Conservation (phyloP, 2,888 invertebrate genomes). For the Polydrusus cervinus region DNA sequence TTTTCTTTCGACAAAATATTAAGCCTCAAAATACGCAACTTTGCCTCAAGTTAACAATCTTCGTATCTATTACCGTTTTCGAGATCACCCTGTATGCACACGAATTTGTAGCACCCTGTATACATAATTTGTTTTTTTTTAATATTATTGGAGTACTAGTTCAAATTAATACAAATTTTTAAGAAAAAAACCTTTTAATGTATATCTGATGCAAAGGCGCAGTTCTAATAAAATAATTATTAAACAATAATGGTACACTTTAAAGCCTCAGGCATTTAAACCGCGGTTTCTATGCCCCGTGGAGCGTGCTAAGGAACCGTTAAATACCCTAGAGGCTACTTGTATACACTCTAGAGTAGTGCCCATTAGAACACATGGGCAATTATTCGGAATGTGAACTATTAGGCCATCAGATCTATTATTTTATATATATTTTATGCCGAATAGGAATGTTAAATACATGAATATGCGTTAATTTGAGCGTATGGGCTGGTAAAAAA, state of each 20-base stretch:
- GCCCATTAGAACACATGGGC: conserved; percentile 27
- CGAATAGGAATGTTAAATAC: conserved; percentile 3
- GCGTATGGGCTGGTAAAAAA: conserved; percentile 1
- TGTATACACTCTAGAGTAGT: conserved; percentile 18
- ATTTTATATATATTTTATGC: conserved; percentile 26
- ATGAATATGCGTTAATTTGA: conserved; percentile 22
- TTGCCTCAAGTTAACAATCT: too few species aligned
- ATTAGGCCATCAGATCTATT: conserved; percentile 32
- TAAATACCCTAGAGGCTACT: conserved; percentile 28
- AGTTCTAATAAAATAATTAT: conserved; percentile 19
- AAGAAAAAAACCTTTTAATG: neutral
- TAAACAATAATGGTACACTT: conserved; percentile 20
- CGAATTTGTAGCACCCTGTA: too few species aligned
- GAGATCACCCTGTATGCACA: too few species aligned
- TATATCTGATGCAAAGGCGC: neutral
- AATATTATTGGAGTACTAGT: too few species aligned
- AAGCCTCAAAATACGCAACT: too few species aligned
- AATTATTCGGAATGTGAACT: conserved; percentile 28
- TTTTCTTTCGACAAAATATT: too few species aligned
- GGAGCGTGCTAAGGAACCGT: conserved; percentile 37
- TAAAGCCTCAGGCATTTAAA: conserved; percentile 1
- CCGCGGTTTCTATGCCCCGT: conserved; percentile 33
- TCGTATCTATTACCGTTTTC: too few species aligned
- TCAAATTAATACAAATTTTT: too few species aligned
- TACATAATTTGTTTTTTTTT: too few species aligned